Conservation (phyloP, 2,888 invertebrate genomes). For the Drepana falcataria region DNA sequence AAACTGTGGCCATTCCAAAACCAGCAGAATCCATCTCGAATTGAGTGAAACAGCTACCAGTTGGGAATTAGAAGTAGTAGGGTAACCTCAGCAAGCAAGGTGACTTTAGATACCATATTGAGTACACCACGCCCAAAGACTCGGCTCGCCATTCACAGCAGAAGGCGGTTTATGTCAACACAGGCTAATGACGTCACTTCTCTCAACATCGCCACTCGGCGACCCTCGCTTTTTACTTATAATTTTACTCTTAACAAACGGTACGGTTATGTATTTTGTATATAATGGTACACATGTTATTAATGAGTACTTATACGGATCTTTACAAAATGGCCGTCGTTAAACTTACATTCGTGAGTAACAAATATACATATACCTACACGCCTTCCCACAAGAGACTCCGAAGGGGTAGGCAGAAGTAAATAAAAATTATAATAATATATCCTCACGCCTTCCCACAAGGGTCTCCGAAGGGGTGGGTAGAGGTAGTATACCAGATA, state of each 20-base stretch:
- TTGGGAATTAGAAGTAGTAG: background rate
- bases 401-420: too few relatives aligned
- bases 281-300: background rate
- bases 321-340: background rate
- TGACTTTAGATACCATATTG: conserved; percentile 19
- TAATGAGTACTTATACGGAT: too few relatives aligned
- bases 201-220: conserved; percentile 63
- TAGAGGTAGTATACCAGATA: too few relatives aligned
- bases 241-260: conserved; percentile 49
- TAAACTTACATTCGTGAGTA: background rate
- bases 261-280: conserved; percentile 24
- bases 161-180: conserved; percentile 72
- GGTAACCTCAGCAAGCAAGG: background rate
- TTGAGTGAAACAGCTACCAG: too few relatives aligned
- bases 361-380: too few relatives aligned
- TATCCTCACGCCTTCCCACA: too few relatives aligned
- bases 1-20: too few relatives aligned
- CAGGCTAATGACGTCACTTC: conserved; percentile 69
- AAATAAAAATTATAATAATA: too few relatives aligned
- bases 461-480: too few relatives aligned
- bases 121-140: conserved; percentile 52
- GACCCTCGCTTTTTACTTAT: conserved; percentile 56
- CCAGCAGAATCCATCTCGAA: too few relatives aligned
- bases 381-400: too few relatives aligned
- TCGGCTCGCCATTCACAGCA: conserved; percentile 50